phyloP scores from a whole-genome alignment of 2,113 vertebrate genomes.

The Carlito syrichta region DNA sequence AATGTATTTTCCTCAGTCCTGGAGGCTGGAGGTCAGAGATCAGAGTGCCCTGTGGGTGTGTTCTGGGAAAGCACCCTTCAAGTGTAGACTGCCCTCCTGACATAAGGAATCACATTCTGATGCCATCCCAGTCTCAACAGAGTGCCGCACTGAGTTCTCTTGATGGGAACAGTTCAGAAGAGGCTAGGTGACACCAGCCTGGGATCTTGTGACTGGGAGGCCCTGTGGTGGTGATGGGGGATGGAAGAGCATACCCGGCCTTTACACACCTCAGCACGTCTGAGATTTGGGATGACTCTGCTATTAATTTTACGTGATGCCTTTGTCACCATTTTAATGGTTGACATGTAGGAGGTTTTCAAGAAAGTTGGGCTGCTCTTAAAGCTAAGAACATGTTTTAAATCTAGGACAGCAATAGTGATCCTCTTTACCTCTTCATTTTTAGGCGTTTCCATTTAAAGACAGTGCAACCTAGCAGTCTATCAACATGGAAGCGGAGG shows the following conservation, averaged over 20 bases:
- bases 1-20: neutral
- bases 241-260: neutral
- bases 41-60: neutral
- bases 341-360: neutral
- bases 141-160: neutral
- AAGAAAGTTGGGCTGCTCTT: neutral
- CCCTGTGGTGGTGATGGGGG: neutral
- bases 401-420: neutral
- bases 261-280: neutral
- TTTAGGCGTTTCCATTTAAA: neutral
- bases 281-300: slow-evolving; percentile 15
- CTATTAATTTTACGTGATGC: neutral
- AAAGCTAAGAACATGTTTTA: neutral
- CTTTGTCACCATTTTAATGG: neutral
- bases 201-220: neutral
- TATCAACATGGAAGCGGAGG: neutral
- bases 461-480: neutral
- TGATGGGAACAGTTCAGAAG: neutral
- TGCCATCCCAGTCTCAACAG: neutral
- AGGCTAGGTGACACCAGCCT: neutral
- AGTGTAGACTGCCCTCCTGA: neutral
- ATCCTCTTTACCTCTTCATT: neutral
- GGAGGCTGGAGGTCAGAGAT: neutral
- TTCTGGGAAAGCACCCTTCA: neutral
- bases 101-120: neutral